Evolutionary conservation across 2,888 invertebrate genomes (phyloP).

Genomic region (Chloromyia formosa): DNA sequence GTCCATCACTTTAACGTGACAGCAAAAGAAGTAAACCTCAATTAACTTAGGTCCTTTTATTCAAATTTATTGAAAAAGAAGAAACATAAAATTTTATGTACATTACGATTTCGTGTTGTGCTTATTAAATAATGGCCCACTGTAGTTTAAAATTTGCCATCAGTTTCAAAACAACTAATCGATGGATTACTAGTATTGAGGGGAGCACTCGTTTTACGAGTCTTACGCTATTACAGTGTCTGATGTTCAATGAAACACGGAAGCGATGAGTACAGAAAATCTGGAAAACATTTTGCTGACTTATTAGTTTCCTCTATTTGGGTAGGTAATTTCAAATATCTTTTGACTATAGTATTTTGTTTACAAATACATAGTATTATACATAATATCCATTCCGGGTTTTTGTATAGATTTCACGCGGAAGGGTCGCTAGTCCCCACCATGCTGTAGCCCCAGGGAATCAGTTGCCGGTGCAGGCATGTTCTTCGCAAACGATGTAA

Average conservation of each 20-base stretch:
- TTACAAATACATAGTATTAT: no score
- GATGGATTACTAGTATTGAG: conserved; percentile 7
- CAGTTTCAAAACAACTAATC: not conserved
- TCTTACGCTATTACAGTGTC: no score
- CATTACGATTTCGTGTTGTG: conserved; percentile 3
- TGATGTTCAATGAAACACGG: no score
- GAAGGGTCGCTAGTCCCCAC: not conserved
- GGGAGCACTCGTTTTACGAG: no score
- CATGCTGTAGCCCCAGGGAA: not conserved
- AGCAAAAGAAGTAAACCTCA: no score
- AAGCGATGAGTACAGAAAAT: no score
- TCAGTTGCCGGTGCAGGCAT: not conserved
- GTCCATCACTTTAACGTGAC: no score
- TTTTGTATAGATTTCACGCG: not conserved
- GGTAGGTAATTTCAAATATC: no score
- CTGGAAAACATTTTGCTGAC: no score
- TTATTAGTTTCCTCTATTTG: no score
- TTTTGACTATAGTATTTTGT: no score
- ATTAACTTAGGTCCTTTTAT: not conserved
- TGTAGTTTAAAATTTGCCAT: not conserved
- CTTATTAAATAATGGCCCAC: not conserved
- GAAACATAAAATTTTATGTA: conserved; percentile 17
- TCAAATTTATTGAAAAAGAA: conserved; percentile 15
- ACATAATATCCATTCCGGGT: no score
- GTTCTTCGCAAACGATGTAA: conserved; percentile 13